phyloP scores from a whole-genome alignment of 2,797 vertebrate genomes.

The Apogon hyalosoma region DNA sequence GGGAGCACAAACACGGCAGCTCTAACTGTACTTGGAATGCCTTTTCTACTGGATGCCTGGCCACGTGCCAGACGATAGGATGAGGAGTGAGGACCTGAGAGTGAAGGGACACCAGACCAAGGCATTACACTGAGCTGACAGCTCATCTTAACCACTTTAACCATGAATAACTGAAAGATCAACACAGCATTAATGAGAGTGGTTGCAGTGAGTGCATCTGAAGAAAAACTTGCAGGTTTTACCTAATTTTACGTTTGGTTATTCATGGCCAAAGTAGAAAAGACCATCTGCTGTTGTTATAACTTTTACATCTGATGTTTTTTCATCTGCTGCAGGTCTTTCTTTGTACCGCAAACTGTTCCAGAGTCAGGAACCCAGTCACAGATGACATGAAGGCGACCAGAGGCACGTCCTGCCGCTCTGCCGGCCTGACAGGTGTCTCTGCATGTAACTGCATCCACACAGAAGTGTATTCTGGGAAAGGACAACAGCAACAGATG shows the following conservation, averaged over 20 bases:
- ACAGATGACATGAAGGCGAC: constrained; percentile 80
- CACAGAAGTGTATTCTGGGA: constrained; percentile 72
- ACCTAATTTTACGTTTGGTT: constrained; percentile 19
- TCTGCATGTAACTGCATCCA: constrained; percentile 78
- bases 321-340: constrained; percentile 69
- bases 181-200: constrained; percentile 10
- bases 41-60: constrained; percentile 80
- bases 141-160: constrained; percentile 39
- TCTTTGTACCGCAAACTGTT: constrained; percentile 77
- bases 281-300: constrained; percentile 1
- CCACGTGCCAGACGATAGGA: constrained; percentile 69
- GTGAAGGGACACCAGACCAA: constrained; percentile 34
- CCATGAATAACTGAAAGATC: constrained; percentile 35
- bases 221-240: constrained; percentile 22
- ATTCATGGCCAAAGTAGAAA: background rate
- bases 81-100: constrained; percentile 23
- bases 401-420: constrained; percentile 53
- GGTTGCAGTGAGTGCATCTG: constrained; percentile 13
- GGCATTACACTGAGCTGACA: constrained; percentile 31
- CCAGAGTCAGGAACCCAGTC: constrained; percentile 65
- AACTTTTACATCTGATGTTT: constrained; percentile 9
- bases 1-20: constrained; percentile 82
- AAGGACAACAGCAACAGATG: constrained; percentile 66
- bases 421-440: constrained; percentile 76
- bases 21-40: constrained; percentile 78